phyloP scores from a whole-genome alignment of 1,140 invertebrate species.

The Papilio polyxenes region DNA sequence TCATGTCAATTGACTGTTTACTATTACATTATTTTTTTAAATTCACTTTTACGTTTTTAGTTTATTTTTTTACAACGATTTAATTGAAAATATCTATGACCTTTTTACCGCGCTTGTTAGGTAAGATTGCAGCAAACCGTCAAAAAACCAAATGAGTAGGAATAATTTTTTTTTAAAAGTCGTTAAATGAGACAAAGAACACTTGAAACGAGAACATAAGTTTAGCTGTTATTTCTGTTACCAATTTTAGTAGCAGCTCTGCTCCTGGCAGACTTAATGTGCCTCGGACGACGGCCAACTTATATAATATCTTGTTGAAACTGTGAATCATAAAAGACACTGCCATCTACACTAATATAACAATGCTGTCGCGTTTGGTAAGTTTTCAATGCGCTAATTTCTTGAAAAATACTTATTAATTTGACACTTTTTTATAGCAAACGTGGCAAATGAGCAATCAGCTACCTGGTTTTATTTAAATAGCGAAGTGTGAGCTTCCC shows the following conservation, averaged over 20 bases:
- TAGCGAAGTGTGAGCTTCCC: no score
- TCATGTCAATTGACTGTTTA: constrained; percentile 26
- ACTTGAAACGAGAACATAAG: constrained; percentile 47
- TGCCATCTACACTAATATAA: not conserved
- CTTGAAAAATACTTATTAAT: not conserved
- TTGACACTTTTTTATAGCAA: no score
- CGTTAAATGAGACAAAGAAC: constrained; percentile 35
- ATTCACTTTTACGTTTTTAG: no score
- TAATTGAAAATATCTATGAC: no score
- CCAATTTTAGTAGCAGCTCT: constrained; percentile 42
- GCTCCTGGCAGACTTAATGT: constrained; percentile 43
- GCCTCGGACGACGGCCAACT: constrained; percentile 46
- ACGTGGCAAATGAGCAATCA: no score
- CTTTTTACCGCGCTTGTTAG: no score
- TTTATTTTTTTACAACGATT: no score
- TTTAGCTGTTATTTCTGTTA: constrained; percentile 43
- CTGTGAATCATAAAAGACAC: constrained; percentile 39
- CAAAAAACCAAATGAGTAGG: no score
- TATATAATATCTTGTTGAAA: constrained; percentile 35
- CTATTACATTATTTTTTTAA: not conserved
- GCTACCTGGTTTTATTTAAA: no score
- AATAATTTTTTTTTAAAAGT: constrained; percentile 37
- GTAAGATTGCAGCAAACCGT: no score
- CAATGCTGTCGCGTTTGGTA: not conserved
- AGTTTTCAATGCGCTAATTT: not conserved